A percentile compares a stretch with the other conserved stretches of the same genome.
Conservation (phyloP, 2,888 invertebrate genomes). For the Caenorhabditis doughertyi region DNA sequence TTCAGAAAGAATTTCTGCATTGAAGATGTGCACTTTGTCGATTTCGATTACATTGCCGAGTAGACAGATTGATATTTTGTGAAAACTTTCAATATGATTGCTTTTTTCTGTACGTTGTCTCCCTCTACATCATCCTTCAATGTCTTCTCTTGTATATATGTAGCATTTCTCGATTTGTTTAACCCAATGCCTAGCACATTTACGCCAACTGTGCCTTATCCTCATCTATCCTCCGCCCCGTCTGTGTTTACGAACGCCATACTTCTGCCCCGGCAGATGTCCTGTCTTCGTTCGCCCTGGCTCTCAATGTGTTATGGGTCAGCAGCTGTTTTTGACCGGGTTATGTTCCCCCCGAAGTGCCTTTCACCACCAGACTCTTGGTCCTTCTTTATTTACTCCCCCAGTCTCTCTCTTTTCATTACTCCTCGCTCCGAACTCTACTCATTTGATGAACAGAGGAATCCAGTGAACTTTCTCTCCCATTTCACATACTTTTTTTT, state of each 20-base stretch:
- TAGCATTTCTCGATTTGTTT: constrained; percentile 4
- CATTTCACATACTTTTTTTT: too few relatives aligned
- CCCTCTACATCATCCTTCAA: background rate
- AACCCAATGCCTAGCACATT: constrained; percentile 1
- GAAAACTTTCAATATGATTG: constrained; percentile 9
- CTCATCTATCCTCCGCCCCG: background rate
- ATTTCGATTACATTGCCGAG: constrained; percentile 33
- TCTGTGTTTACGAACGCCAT: constrained; percentile 25
- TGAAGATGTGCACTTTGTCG: constrained; percentile 49
- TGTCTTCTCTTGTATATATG: constrained; percentile 31
- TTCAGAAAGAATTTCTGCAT: constrained; percentile 52
- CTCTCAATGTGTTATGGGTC: constrained; percentile 47
- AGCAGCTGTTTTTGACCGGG: constrained; percentile 58
- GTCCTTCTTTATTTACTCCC: background rate
- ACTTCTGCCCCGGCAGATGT: constrained; percentile 37
- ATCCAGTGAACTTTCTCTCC: background rate
- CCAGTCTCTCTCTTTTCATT: background rate
- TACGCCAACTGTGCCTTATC: constrained; percentile 12
- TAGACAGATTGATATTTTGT: constrained; percentile 47
- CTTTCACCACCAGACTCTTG: constrained; percentile 45
- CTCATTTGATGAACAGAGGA: too few relatives aligned
- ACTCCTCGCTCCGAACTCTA: background rate
- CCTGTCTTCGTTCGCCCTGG: constrained; percentile 17
- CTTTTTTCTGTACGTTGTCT: constrained; percentile 10
- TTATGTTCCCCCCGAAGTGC: constrained; percentile 28